Conservation (phyloP, 2,797 vertebrate species). For the Mus caroli region DNA sequence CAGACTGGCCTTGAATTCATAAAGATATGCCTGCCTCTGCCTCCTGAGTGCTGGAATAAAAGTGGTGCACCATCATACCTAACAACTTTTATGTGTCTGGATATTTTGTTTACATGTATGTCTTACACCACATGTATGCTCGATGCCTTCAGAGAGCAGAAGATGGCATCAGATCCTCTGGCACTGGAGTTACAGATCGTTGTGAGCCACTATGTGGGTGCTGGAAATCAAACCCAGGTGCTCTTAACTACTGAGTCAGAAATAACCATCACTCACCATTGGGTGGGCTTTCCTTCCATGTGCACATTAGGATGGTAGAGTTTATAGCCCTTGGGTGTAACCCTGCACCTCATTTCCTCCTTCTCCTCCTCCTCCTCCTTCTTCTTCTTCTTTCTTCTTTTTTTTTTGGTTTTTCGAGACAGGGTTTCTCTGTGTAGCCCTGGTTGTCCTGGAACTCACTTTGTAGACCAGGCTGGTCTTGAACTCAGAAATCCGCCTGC, state of each 20-base stretch:
- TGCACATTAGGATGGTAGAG: neutral
- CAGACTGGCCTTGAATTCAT: neutral
- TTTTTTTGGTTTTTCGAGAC: too few species aligned
- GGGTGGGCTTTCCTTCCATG: constrained; percentile 4
- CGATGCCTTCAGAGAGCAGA: neutral
- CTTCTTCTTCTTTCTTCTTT: too few species aligned
- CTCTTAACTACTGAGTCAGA: neutral
- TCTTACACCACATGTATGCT: neutral
- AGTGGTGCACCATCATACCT: neutral
- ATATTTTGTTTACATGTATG: neutral
- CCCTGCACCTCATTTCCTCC: constrained; percentile 15
- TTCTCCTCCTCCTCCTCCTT: neutral
- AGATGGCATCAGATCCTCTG: neutral
- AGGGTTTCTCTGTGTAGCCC: too few species aligned
- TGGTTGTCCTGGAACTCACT: too few species aligned
- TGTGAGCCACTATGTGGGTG: neutral
- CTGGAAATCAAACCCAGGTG: neutral
- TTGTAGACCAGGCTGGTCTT: too few species aligned
- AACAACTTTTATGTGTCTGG: neutral
- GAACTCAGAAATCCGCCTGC: too few species aligned
- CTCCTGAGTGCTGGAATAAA: neutral
- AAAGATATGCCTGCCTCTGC: neutral
- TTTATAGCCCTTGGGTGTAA: neutral
- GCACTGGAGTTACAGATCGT: neutral
- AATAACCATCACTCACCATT: neutral